phyloP scores from a whole-genome alignment of 2,888 invertebrate genomes.

The Ornithoptera priamus region DNA sequence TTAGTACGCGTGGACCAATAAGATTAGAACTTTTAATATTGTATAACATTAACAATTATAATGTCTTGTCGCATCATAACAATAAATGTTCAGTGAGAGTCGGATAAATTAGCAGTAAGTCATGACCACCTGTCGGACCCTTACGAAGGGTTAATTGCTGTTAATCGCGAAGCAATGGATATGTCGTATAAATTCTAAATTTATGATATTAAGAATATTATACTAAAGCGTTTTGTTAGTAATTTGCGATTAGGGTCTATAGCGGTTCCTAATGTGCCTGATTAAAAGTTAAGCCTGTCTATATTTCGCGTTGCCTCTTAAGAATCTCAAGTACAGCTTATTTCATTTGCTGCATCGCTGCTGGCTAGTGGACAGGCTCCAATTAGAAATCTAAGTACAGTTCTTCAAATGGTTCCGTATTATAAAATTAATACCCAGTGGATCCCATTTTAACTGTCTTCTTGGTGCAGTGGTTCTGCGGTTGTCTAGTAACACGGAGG shows the following conservation, averaged over 20 bases:
- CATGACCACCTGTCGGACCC: not conserved
- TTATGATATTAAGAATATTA: conserved; percentile 13
- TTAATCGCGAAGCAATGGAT: not conserved
- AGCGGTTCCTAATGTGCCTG: not conserved
- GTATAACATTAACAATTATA: not conserved
- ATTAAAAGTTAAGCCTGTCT: not conserved
- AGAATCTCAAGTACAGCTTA: not conserved
- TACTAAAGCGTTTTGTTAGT: not conserved
- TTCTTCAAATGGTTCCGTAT: not conserved
- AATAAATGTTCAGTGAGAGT: not conserved
- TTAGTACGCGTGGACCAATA: too few relatives aligned
- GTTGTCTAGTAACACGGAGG: too few relatives aligned
- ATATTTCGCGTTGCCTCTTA: not conserved
- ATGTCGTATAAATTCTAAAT: conserved; percentile 17
- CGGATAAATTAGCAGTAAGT: conserved; percentile 4
- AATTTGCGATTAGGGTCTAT: not conserved
- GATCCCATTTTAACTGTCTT: not conserved
- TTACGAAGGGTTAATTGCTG: conserved; percentile 9
- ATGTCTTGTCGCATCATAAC: not conserved
- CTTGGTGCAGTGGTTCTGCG: too few relatives aligned
- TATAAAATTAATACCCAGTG: not conserved
- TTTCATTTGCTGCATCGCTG: too few relatives aligned
- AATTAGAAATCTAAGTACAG: not conserved
- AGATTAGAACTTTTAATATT: not conserved
- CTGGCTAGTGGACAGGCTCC: not conserved